Evolutionary conservation across 2,113 vertebrate species (phyloP), one percentile per base, ranked within the genome.

Genomic region (Pungitius pungitius): DNA sequence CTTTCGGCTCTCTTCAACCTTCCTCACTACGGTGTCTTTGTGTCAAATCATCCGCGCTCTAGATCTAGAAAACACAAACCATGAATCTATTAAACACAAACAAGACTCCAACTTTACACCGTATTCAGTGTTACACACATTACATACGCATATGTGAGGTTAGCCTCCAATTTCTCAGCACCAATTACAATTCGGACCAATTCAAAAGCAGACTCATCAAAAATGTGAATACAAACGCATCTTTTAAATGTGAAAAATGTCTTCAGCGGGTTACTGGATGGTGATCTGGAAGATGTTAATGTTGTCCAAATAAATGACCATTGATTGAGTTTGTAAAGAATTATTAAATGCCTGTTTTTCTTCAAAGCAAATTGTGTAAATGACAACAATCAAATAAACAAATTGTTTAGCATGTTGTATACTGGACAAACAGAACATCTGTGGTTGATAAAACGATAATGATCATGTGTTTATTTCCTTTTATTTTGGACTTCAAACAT

Each of bases 151-250:
- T 20, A 65, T 45, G 10, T 78, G 33, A 43, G 35, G 22, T 58
- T 59, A 15, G 52, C 24, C 60, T 40, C 51, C 62, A 40, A 70
- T 49, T 51, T 57, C 33, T 51, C 2, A 17, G 26, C 55, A 52
- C 15, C 30, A 60, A 26, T 64, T 0, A 39, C 56, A 26, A 49
- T 27, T 66, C 15, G 39, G 15, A 39, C 24, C 13, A 2, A 9
- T 2, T 63, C 9, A 8, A 55, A 35, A 13, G 15, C 10, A 9
- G 39, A 2, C 9, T 40, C 22, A 17, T 17, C 3, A 26, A 26
- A 40, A 42, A 40, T 24, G 2, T 17, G 8, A 26, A 26, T 26
- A 57, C 12, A 57, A 47, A 43, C 26, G 22, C 12, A 27, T 24
- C 13, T 15, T n/a, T 40, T 24, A 35, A 35, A 35, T 35, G 33